Evolutionary conservation across 2,113 vertebrate genomes (phyloP).

Genomic region (Phoxinus phoxinus): DNA sequence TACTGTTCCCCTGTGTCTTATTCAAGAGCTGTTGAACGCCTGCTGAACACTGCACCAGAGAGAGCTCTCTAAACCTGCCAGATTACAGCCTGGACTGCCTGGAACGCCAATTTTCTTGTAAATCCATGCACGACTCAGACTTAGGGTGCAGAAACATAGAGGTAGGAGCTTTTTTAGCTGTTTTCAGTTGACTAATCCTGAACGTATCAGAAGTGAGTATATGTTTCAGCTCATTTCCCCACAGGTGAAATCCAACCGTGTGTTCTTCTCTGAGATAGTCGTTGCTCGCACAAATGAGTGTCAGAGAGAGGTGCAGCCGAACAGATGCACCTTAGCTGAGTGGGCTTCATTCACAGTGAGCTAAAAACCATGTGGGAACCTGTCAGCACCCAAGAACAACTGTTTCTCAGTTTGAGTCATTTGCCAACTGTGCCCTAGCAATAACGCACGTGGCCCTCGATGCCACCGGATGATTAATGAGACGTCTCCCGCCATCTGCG

Average conservation of each 20-base stretch:
- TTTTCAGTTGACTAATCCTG: background rate
- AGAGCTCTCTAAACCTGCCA: constrained; percentile 45
- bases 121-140: background rate
- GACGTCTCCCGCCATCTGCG: constrained; percentile 25
- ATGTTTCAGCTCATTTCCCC: background rate
- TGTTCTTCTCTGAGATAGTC: background rate
- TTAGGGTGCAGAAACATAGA: background rate
- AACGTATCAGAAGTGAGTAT: background rate
- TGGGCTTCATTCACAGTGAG: constrained; percentile 48
- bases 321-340: constrained; percentile 52
- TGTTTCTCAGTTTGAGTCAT: constrained; percentile 53
- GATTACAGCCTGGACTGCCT: constrained; percentile 18
- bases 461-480: constrained; percentile 47
- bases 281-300: background rate
- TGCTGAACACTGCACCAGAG: constrained; percentile 34
- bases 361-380: constrained; percentile 54
- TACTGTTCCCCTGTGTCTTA: constrained; percentile 53
- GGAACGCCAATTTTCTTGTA: background rate
- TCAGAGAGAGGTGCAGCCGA: constrained; percentile 28
- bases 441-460: background rate
- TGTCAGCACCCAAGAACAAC: constrained; percentile 54
- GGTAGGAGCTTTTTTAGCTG: constrained; percentile 23
- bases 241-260: background rate
- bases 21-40: constrained; percentile 50
- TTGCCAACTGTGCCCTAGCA: constrained; percentile 42